These are phyloP conservation scores for Diachrysia chrysitis DNA, from an alignment of 2,888 invertebrate genomes.

Conservation along the genomic window DNA sequence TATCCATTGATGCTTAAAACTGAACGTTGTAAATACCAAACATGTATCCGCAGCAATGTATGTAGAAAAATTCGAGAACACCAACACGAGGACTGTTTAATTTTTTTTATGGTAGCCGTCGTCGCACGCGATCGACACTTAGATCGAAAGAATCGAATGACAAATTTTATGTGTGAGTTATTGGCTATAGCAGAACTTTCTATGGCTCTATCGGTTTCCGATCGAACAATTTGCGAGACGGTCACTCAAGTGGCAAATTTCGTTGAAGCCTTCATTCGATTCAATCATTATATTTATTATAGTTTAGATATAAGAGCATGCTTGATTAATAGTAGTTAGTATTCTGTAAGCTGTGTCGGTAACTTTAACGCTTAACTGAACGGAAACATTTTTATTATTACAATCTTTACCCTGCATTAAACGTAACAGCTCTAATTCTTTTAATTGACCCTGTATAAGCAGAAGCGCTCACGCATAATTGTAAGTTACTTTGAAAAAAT, in stretches of 20 bases:
- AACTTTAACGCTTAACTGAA: constrained; percentile 59
- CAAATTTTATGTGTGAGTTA: constrained; percentile 66
- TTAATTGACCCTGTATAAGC: constrained; percentile 73
- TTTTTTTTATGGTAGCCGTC: constrained; percentile 62
- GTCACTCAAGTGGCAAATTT: constrained; percentile 58
- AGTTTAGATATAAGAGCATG: constrained; percentile 12
- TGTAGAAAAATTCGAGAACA: constrained; percentile 47
- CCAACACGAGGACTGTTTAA: constrained; percentile 51
- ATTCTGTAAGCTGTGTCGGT: constrained; percentile 52
- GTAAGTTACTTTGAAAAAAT: constrained; percentile 73
- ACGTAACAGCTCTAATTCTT: constrained; percentile 77
- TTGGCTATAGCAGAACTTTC: constrained; percentile 63
- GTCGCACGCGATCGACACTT: constrained; percentile 66
- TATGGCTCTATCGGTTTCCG: constrained; percentile 68
- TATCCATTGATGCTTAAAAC: constrained; percentile 62
- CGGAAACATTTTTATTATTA: constrained; percentile 70
- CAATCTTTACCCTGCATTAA: constrained; percentile 70
- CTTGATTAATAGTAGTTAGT: constrained; percentile 28
- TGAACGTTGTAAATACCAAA: constrained; percentile 10
- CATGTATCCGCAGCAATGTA: constrained; percentile 56
- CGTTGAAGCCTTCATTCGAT: constrained; percentile 42
- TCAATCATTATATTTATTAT: constrained; percentile 14
- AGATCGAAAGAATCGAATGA: constrained; percentile 71
- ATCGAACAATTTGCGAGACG: constrained; percentile 44
- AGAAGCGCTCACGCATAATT: constrained; percentile 76